Conservation (phyloP, 2,888 invertebrate species). For the Drosophila sordidapex region DNA sequence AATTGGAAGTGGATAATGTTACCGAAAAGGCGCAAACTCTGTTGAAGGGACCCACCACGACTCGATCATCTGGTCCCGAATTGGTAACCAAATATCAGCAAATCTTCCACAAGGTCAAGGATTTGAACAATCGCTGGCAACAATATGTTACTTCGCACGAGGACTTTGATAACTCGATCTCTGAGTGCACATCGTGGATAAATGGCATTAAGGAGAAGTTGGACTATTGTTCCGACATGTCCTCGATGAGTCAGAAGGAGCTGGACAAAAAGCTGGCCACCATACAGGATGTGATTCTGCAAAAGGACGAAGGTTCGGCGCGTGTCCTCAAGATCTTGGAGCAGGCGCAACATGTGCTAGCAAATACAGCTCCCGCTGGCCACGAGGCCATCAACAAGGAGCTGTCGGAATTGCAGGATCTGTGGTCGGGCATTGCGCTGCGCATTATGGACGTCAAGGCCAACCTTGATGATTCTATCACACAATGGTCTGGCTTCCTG, state of each 20-base stretch:
- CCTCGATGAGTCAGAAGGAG: slow-evolving; percentile 93
- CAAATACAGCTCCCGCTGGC: slow-evolving; percentile 95
- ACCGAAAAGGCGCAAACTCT: slow-evolving; percentile 95
- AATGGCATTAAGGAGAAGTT: slow-evolving; percentile 92
- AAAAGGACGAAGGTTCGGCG: slow-evolving; percentile 96
- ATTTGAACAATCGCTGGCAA: slow-evolving; percentile 95
- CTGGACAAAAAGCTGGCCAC: slow-evolving; percentile 93
- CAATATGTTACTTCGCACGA: slow-evolving; percentile 95
- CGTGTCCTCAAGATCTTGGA: slow-evolving; percentile 96
- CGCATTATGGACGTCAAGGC: slow-evolving; percentile 96
- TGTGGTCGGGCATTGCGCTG: slow-evolving; percentile 94
- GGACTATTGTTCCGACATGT: slow-evolving; percentile 93
- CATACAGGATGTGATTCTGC: slow-evolving; percentile 93
- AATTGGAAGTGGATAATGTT: slow-evolving; percentile 95
- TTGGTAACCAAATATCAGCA: slow-evolving; percentile 96
- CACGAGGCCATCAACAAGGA: slow-evolving; percentile 94
- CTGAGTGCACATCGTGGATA: slow-evolving; percentile 93
- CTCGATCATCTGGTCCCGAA: slow-evolving; percentile 93
- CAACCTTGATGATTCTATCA: slow-evolving; percentile 93
- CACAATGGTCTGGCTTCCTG: slow-evolving; percentile 95
- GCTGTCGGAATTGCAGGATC: slow-evolving; percentile 92
- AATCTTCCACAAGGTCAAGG: slow-evolving; percentile 95
- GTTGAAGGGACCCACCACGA: slow-evolving; percentile 90
- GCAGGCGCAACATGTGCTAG: slow-evolving; percentile 94
- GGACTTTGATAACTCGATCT: slow-evolving; percentile 92